phyloP scores from a whole-genome alignment of 2,888 invertebrate species.

The Fragum sueziense region DNA sequence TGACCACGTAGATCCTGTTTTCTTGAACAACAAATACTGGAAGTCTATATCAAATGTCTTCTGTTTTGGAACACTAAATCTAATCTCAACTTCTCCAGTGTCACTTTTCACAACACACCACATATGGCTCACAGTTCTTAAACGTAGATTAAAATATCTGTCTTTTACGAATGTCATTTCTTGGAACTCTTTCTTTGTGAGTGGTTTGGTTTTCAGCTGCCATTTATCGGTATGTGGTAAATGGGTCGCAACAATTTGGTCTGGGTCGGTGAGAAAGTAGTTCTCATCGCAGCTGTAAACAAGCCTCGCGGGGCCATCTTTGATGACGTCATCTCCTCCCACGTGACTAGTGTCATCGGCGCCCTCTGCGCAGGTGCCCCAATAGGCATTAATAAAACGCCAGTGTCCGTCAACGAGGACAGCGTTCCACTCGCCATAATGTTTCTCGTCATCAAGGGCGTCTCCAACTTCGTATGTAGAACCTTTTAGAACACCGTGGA shows the following conservation, averaged over 20 bases:
- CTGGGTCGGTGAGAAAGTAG: conserved; percentile 78
- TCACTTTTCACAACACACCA: conserved; percentile 62
- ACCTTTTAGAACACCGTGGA: conserved; percentile 77
- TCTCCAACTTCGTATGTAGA: conserved; percentile 77
- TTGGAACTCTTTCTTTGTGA: conserved; percentile 71
- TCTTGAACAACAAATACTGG: conserved; percentile 61
- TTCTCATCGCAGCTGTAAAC: conserved; percentile 77
- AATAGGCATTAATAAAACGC: conserved; percentile 78
- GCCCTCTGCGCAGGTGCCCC: conserved; percentile 75
- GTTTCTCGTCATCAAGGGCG: conserved; percentile 66
- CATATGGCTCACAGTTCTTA: conserved; percentile 66
- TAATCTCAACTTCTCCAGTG: conserved; percentile 64
- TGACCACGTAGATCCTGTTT: conserved; percentile 37
- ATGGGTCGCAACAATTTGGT: conserved; percentile 74
- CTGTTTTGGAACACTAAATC: conserved; percentile 59
- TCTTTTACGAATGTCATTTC: conserved; percentile 76
- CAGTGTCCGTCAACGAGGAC: conserved; percentile 74
- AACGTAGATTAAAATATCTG: conserved; percentile 73
- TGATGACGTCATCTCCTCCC: conserved; percentile 28
- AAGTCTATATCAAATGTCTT: conserved; percentile 59
- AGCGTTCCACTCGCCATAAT: conserved; percentile 80
- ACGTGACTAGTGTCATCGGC: conserved; percentile 50
- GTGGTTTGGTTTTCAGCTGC: conserved; percentile 71
- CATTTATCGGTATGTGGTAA: conserved; percentile 70
- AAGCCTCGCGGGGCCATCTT: conserved; percentile 39